Evolutionary conservation across 1,140 invertebrate genomes (phyloP).

Genomic region (Drosophila sproati): DNA sequence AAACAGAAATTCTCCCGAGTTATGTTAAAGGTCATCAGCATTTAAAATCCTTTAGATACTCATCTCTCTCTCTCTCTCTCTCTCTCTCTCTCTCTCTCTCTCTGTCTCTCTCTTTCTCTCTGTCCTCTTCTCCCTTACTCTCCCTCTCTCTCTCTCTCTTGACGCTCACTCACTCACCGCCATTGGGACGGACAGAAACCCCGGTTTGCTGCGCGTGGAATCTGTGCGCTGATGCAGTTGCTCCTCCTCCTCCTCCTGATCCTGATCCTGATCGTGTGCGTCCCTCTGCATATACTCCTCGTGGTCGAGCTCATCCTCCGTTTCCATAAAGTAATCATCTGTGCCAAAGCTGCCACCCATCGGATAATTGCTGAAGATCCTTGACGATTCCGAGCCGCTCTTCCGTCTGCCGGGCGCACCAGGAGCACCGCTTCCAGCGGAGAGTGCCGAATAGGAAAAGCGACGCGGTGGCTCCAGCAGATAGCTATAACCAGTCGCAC

Average conservation of each 20-base stretch:
- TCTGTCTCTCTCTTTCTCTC: no score
- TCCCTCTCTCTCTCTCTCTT: not conserved
- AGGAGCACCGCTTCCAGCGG: slow-evolving; percentile 56
- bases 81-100: not conserved
- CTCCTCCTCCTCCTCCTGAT: slow-evolving; percentile 12
- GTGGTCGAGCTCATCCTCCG: slow-evolving; percentile 83
- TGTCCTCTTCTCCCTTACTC: no score
- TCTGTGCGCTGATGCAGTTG: slow-evolving; percentile 66
- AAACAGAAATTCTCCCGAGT: no score
- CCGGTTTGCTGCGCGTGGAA: slow-evolving; percentile 83
- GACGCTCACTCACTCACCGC: slow-evolving; percentile 50
- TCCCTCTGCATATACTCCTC: slow-evolving; percentile 70
- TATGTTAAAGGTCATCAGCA: no score
- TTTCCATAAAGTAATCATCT: slow-evolving; percentile 85
- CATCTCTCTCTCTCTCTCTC: no score
- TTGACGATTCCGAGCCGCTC: slow-evolving; percentile 82
- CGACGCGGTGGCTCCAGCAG: slow-evolving; percentile 88
- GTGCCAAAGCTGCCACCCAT: slow-evolving; percentile 86
- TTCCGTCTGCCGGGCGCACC: slow-evolving; percentile 85
- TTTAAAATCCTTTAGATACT: no score
- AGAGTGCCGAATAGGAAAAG: slow-evolving; percentile 84
- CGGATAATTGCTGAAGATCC: slow-evolving; percentile 85
- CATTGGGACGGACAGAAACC: slow-evolving; percentile 85
- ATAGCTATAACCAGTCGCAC: slow-evolving; percentile 88
- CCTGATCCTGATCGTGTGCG: slow-evolving; percentile 8